A percentile compares a stretch with the other conserved stretches of the same genome.
These are phyloP conservation scores for Zeuzera pyrina DNA, from an alignment of 2,888 invertebrate species.

Conservation along the genomic window DNA sequence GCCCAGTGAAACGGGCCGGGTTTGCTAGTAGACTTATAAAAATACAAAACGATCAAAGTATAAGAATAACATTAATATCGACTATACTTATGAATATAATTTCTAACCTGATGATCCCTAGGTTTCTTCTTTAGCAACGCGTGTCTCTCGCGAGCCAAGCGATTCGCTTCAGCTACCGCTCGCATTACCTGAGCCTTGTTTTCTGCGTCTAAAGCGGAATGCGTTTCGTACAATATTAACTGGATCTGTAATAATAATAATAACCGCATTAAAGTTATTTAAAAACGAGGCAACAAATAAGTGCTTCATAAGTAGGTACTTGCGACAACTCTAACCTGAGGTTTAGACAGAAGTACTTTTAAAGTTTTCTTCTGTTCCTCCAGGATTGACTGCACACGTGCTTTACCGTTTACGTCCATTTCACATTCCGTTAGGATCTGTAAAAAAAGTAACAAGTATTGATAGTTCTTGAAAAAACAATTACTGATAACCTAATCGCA, in stretches of 20 bases:
- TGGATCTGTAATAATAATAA: constrained; percentile 72
- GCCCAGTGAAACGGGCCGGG: too few species aligned
- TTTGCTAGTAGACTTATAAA: too few species aligned
- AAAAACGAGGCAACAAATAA: neutral
- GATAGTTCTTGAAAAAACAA: too few species aligned
- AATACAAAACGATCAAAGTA: too few species aligned
- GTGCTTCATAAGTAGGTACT: constrained; percentile 7
- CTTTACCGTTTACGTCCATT: constrained; percentile 74
- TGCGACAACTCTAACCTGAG: constrained; percentile 70
- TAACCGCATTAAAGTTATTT: neutral
- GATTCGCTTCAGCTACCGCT: constrained; percentile 80
- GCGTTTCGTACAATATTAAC: constrained; percentile 85
- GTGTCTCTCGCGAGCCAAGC: constrained; percentile 79
- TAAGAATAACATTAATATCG: too few species aligned
- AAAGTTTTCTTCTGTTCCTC: constrained; percentile 84
- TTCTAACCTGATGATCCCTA: constrained; percentile 29
- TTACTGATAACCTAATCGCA: too few species aligned
- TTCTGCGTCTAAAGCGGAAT: constrained; percentile 83
- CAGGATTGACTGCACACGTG: constrained; percentile 76
- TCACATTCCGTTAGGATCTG: constrained; percentile 78
- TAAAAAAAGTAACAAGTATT: constrained; percentile 9
- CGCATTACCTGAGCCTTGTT: constrained; percentile 81
- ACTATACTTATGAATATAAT: too few species aligned
- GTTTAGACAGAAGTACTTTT: constrained; percentile 82
- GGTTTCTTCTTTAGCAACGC: constrained; percentile 55